Conservation (phyloP, 1,140 invertebrate genomes). For the Lucilia sericata region DNA sequence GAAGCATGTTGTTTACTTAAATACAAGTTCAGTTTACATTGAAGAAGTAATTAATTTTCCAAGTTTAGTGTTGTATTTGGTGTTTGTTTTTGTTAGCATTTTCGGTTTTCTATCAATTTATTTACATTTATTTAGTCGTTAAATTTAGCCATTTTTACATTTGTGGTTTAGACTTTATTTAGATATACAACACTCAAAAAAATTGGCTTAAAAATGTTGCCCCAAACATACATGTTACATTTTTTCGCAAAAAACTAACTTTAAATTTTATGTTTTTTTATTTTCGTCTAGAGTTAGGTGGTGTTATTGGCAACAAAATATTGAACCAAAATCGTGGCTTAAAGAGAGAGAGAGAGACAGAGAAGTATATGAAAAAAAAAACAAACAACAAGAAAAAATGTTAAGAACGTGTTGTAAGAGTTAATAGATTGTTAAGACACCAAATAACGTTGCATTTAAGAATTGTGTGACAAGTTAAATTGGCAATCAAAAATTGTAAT, state of each 20-base stretch:
- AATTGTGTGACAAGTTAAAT: slow-evolving; percentile 16
- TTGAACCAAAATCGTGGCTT: background rate
- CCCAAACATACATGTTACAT: background rate
- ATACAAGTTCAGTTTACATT: slow-evolving; percentile 27
- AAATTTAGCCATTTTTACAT: slow-evolving; percentile 11
- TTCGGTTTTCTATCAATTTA: background rate
- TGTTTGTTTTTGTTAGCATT: background rate
- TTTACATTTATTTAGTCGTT: background rate
- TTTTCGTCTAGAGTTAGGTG: background rate
- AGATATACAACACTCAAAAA: background rate
- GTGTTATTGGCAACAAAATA: background rate
- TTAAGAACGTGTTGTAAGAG: slow-evolving; percentile 8
- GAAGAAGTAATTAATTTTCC: slow-evolving; percentile 27
- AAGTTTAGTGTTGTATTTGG: background rate
- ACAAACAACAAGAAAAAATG: background rate
- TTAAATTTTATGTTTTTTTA: too few species aligned
- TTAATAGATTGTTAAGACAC: background rate
- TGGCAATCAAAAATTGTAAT: background rate
- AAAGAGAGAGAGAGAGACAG: background rate
- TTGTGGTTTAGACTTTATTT: background rate
- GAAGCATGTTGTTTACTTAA: slow-evolving; percentile 9
- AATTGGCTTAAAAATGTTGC: background rate
- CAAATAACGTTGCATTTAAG: background rate
- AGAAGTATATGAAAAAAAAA: background rate
- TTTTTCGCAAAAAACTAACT: background rate